Evolutionary conservation across 30 jellyfish, hydroid and myxozoan species (phyloP).

Genomic region (Sanderia malayensis): DNA sequence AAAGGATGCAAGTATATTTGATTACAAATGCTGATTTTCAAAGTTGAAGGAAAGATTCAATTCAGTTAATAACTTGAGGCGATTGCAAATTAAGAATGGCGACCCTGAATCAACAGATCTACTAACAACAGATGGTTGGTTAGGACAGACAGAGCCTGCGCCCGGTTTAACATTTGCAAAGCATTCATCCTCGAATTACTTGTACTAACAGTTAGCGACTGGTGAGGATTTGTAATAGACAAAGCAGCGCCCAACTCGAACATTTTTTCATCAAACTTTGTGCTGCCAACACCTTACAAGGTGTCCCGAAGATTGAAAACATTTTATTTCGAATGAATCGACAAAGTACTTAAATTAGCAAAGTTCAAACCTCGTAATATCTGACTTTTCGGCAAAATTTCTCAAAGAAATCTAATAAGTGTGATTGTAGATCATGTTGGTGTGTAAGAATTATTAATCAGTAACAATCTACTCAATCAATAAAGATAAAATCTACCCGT

Average conservation of each 20-base stretch:
- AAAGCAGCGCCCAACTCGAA: not conserved
- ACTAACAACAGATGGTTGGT: conserved; percentile 11
- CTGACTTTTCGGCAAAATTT: not conserved
- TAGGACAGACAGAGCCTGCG: conserved; percentile 25
- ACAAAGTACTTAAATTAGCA: not conserved
- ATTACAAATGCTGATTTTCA: not conserved
- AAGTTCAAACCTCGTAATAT: not conserved
- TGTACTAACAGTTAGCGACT: conserved; percentile 28
- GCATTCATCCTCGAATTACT: conserved; percentile 33
- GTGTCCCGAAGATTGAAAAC: not conserved
- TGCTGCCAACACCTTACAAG: not conserved
- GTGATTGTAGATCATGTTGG: not conserved
- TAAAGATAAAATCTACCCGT: not conserved
- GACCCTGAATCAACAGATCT: conserved; percentile 18
- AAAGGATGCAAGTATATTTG: too few species aligned
- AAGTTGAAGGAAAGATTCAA: not conserved
- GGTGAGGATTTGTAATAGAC: conserved; percentile 19
- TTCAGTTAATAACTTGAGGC: conserved; percentile 25
- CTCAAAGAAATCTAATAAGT: not conserved
- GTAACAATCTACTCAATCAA: not conserved
- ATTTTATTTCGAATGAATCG: not conserved
- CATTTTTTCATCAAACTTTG: not conserved
- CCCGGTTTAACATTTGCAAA: conserved; percentile 11
- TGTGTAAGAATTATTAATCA: not conserved
- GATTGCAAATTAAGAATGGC: conserved; percentile 22